Base-by-base conservation (phyloP, 2,113 vertebrate genomes). In the Eleginops maclovinus region DNA sequence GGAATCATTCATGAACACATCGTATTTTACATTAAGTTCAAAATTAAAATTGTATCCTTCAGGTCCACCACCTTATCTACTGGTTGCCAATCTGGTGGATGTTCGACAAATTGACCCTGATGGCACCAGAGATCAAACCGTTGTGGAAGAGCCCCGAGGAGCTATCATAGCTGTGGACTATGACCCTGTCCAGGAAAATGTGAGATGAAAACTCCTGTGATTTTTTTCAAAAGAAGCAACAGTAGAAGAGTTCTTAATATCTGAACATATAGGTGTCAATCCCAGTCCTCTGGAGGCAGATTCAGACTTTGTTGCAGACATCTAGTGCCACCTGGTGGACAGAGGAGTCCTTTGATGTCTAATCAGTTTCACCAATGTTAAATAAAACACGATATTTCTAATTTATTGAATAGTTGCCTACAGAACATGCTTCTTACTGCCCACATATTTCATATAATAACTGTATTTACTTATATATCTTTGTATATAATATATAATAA, bases 121-220 rank as follows among this genome's bases (percentile, higher is more conserved):
- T 83, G 97, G 96, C 59, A 93, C 94, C 6, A 90, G 85, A 67
- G 96, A 95, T 28, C 66, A 86, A 79, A 94, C 71, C 72, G 77
- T 98, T 47, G 85, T 98, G 67, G 90, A 94, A 71, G 94, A 94
- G 86, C 95, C 97, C 41, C 95, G 94, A 93, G 97, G 96, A 85
- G 76, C 41, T 79, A 94, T 98, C 77, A 90, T 96, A 87, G 96
- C 96, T 49, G 83, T 99, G 77, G 98, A 99, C 88, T 96, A 94
- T 74, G 98, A 99, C 85, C 97, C 97, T 0, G 94, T 97, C 68
- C 94, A 96, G 88, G 95, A 94, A 73, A 94, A 95, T 89, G 98
- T 99, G 93, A 92, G 93, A 59, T 36, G 31, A 36, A 36, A 36
- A 36, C 31, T 36, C 31, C 31, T 36, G n/a, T n/a, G n/a, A n/a